phyloP scores from a whole-genome alignment of 2,797 vertebrate genomes.

The Micropoecilia bifurca region DNA sequence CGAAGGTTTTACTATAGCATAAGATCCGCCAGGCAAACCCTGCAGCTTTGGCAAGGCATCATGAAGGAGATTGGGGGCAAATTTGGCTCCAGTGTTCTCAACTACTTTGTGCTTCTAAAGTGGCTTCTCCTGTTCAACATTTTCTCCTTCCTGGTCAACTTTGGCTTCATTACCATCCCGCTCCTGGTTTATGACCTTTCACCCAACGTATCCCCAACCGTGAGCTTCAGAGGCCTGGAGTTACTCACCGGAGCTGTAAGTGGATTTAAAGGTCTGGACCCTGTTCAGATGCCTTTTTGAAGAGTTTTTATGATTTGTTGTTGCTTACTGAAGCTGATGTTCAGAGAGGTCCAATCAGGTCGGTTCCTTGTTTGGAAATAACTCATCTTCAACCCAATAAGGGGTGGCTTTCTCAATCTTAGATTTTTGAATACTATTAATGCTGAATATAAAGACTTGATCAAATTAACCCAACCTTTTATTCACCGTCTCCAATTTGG shows the following conservation, averaged over 20 bases:
- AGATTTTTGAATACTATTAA: background rate
- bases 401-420: background rate
- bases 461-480: background rate
- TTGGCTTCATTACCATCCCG: conserved; percentile 92
- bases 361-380: background rate
- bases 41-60: conserved; percentile 85
- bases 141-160: conserved; percentile 92
- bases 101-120: conserved; percentile 93
- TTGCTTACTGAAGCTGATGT: background rate
- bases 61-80: conserved; percentile 91
- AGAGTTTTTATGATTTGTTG: background rate
- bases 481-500: background rate
- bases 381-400: background rate
- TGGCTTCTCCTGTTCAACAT: conserved; percentile 95
- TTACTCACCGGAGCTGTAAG: conserved; percentile 92
- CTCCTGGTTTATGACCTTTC: conserved; percentile 77
- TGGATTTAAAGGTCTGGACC: conserved; percentile 33
- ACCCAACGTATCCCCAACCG: conserved; percentile 58
- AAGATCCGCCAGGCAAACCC: conserved; percentile 63
- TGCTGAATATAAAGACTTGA: background rate
- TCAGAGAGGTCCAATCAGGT: background rate
- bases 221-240: conserved; percentile 89
- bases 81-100: conserved; percentile 93
- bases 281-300: background rate
- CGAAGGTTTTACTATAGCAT: conserved; percentile 77